Evolutionary conservation across 2,113 vertebrate genomes (phyloP), one percentile per base, ranked within the genome.

Genomic region (Peromyscus polionotus): DNA sequence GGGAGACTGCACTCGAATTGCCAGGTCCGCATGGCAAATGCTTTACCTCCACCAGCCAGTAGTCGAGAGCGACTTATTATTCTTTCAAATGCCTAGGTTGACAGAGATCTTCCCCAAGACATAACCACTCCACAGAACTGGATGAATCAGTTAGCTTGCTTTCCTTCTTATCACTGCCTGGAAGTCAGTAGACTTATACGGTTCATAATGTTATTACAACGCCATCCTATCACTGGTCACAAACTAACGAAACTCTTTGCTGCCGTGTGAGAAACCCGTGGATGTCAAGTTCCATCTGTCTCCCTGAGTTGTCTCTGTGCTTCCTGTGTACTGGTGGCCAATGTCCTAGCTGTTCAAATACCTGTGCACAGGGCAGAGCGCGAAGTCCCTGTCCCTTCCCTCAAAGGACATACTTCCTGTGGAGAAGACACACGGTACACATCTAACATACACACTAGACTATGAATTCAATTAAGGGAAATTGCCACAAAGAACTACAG

Each of bases 81-180:
- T 4, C 70, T 80, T 95, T 13, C 68, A 61, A 96, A 93, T 42
- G 48, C 88, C 57, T 65, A 67, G 6, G 73, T 48, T 91, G 87
- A 91, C 65, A 73, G 1, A 90, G 36, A 90, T 54, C 75, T 39
- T 75, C 59, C 33, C 54, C 83, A 90, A 73, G 48, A 79, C 1
- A 45, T n/a, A 12, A 92, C 11, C 51, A 61, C 1, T 75, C 33
- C 33, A 39, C 12, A 39, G 83, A 84, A 75, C 4, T 73, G 48
- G 24, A 63, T 36, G 57, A 57, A 88, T 61, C 26, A 54, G 51
- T 20, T 80, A 75, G 76, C 84, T 91, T 0, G 24, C 54, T 63
- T 88, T 51, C 10, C 51, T 81, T 83, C 81, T 24, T 75, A n/a
- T 59, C 54, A 26, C 39, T 45, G 48, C 75, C 95, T 94, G n/a